Conservation (phyloP, 1,140 invertebrate species). For the Drosophila pruinosa region DNA sequence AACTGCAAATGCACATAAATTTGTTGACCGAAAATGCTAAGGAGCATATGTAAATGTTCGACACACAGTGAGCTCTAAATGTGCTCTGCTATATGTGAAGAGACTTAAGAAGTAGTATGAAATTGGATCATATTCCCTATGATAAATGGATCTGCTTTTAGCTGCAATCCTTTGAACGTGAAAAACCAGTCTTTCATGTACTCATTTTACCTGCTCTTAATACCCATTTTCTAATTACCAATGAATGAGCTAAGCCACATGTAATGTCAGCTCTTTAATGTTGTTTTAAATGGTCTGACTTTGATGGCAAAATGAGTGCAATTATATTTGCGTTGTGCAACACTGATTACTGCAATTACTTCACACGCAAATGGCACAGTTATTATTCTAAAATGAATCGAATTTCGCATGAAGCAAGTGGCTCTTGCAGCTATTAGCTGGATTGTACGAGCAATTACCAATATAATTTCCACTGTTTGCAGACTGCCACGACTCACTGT, state of each 20-base stretch:
- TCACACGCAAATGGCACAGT: neutral
- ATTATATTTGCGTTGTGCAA: neutral
- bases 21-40: slow-evolving; percentile 28
- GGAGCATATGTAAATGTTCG: slow-evolving; percentile 22
- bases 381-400: neutral
- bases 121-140: no score
- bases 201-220: no score
- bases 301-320: neutral
- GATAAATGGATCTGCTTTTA: no score
- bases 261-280: no score
- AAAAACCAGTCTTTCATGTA: no score
- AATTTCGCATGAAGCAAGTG: neutral
- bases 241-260: no score
- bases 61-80: slow-evolving; percentile 33
- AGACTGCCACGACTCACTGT: slow-evolving; percentile 12
- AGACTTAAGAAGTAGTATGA: no score
- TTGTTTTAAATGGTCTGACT: no score
- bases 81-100: no score
- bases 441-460: slow-evolving; percentile 5
- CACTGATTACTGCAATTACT: neutral
- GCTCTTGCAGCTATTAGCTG: neutral
- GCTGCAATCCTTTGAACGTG: no score
- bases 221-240: no score
- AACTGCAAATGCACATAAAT: slow-evolving; percentile 62
- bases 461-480: slow-evolving; percentile 17